A percentile compares a stretch with the other conserved stretches of the same genome.
These are phyloP conservation scores for Aleiodes sp. DNA, from an alignment of 1,140 invertebrate species.

Conservation along the genomic window DNA sequence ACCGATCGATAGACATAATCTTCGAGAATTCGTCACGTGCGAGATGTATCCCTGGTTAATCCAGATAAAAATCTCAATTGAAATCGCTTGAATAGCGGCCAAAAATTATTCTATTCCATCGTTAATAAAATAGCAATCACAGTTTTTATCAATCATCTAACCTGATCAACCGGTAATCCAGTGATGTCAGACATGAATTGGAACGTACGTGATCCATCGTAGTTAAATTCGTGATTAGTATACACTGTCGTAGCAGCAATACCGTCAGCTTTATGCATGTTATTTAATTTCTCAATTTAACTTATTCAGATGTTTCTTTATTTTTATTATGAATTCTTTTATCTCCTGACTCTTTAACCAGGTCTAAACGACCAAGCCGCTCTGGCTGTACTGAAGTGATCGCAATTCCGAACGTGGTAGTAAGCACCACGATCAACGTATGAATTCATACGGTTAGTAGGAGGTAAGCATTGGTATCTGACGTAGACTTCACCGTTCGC, in stretches of 20 bases:
- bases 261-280: slow-evolving; percentile 25
- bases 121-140: not conserved
- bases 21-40: no score
- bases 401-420: not conserved
- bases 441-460: not conserved
- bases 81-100: no score
- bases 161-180: slow-evolving; percentile 73
- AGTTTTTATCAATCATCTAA: slow-evolving; percentile 53
- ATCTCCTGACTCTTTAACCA: no score
- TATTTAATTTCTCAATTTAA: no score
- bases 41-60: no score
- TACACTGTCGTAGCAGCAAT: slow-evolving; percentile 43
- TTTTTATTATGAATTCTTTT: not conserved
- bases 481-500: no score
- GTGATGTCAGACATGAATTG: slow-evolving; percentile 68
- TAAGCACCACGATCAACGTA: not conserved
- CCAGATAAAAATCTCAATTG: no score
- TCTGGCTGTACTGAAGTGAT: not conserved
- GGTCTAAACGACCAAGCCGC: not conserved
- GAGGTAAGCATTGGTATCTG: not conserved
- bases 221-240: slow-evolving; percentile 55
- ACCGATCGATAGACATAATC: no score
- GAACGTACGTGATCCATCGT: slow-evolving; percentile 71
- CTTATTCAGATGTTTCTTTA: not conserved
- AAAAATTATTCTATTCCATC: not conserved